Percentiles rank a stretch among this genome's conserved stretches.
Evolutionary conservation across 2,888 invertebrate species (phyloP).

Genomic region (Volucella bombylans): DNA sequence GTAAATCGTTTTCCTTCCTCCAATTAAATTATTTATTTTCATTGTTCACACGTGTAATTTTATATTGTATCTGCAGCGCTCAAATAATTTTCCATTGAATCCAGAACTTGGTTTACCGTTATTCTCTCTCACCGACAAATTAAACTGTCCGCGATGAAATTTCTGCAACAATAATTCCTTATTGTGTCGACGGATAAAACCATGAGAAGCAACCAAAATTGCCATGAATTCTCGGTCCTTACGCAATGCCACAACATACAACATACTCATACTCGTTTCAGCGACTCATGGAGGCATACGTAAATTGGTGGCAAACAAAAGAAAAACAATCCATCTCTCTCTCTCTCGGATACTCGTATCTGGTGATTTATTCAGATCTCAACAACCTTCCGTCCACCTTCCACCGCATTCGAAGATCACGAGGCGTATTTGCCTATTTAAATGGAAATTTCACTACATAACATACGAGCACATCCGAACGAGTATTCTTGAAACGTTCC

Average conservation of each 20-base stretch:
- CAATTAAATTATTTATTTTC: slow-evolving; percentile 3
- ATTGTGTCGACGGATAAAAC: slow-evolving; percentile 28
- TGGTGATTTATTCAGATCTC: slow-evolving; percentile 29
- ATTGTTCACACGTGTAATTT: background rate
- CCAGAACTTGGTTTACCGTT: background rate
- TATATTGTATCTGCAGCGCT: background rate
- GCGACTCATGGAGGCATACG: background rate
- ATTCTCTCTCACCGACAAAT: slow-evolving; percentile 17
- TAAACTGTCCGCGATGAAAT: slow-evolving; percentile 9
- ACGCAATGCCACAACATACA: slow-evolving; percentile 22
- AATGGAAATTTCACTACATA: slow-evolving; percentile 20
- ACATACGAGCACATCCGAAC: too few relatives aligned
- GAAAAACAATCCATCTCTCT: background rate
- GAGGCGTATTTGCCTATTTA: slow-evolving; percentile 16
- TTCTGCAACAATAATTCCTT: slow-evolving; percentile 30
- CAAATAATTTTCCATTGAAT: background rate
- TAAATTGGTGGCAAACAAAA: background rate
- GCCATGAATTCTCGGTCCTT: slow-evolving; percentile 6
- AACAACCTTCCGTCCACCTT: slow-evolving; percentile 9
- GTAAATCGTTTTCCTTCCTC: too few relatives aligned
- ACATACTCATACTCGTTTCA: background rate
- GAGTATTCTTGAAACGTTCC: slow-evolving; percentile 8
- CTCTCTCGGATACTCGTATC: slow-evolving; percentile 1
- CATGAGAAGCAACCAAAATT: background rate
- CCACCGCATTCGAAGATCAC: background rate